A percentile compares a stretch with the other conserved stretches of the same genome.
Conservation (phyloP, 2,888 invertebrate genomes). For the Polydrusus cervinus region DNA sequence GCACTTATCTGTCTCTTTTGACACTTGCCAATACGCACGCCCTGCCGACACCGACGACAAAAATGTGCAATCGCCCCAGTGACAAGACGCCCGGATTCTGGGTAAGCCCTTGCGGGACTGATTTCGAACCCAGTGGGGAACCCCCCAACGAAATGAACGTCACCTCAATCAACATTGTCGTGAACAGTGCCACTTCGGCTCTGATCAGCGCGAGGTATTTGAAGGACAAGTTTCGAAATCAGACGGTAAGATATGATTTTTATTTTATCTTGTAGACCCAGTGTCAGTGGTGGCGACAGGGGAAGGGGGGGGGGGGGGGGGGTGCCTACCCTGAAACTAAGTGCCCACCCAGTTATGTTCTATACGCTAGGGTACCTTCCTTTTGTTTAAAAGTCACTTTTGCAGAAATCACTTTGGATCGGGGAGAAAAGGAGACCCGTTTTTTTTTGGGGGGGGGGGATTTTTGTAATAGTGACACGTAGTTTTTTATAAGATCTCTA, state of each 20-base stretch:
- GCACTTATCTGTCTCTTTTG: slow-evolving; percentile 69
- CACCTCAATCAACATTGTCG: not conserved
- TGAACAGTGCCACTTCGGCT: slow-evolving; percentile 13
- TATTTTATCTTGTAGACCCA: not conserved
- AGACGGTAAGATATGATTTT: slow-evolving; percentile 19
- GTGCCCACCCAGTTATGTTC: too few species aligned
- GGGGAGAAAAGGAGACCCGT: too few species aligned
- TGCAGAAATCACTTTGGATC: too few species aligned
- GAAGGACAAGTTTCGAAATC: slow-evolving; percentile 12
- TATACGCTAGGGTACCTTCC: too few species aligned
- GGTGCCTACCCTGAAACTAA: too few species aligned
- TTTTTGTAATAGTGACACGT: too few species aligned
- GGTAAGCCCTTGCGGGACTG: slow-evolving; percentile 72
- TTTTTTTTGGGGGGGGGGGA: too few species aligned
- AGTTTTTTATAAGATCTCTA: too few species aligned
- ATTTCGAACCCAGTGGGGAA: slow-evolving; percentile 8
- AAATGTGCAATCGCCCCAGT: slow-evolving; percentile 59
- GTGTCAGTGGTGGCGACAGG: too few species aligned
- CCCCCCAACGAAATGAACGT: slow-evolving; percentile 29
- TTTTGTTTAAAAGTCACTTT: too few species aligned
- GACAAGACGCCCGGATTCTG: slow-evolving; percentile 65
- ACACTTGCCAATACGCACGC: slow-evolving; percentile 67
- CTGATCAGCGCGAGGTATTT: slow-evolving; percentile 8
- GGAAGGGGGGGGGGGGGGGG: too few species aligned
- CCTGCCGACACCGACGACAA: slow-evolving; percentile 68